phyloP scores from a whole-genome alignment of 2,888 invertebrate species.

The Cylloceria caligata region DNA sequence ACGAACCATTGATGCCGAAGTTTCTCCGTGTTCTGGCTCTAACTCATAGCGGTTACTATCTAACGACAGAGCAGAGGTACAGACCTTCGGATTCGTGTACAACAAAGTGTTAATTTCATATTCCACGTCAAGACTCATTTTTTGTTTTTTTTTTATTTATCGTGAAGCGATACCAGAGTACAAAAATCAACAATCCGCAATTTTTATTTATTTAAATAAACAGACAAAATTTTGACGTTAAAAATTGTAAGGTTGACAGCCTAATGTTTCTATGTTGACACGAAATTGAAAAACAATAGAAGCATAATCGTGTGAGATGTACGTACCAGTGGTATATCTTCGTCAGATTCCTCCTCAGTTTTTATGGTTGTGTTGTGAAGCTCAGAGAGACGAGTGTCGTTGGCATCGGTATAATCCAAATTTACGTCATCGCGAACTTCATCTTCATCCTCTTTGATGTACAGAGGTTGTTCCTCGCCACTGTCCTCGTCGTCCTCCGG shows the following conservation, averaged over 20 bases:
- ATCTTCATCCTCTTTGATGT: conserved; percentile 84
- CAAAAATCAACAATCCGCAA: neutral
- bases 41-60: conserved; percentile 50
- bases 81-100: conserved; percentile 49
- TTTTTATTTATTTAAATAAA: conserved; percentile 4
- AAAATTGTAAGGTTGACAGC: conserved; percentile 55
- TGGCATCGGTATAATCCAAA: conserved; percentile 80
- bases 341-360: conserved; percentile 88
- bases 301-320: conserved; percentile 61
- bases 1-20: conserved; percentile 57
- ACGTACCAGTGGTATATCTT: conserved; percentile 92
- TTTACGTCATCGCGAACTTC: conserved; percentile 86
- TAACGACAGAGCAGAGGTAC: conserved; percentile 48
- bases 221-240: conserved; percentile 37
- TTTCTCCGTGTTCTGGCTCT: conserved; percentile 35
- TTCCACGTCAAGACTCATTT: conserved; percentile 37
- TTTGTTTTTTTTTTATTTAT: conserved; percentile 18
- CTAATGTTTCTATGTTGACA: conserved; percentile 8
- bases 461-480: conserved; percentile 85
- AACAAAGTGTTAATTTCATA: conserved; percentile 47
- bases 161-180: neutral
- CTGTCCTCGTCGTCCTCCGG: conserved; percentile 80
- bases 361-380: conserved; percentile 83
- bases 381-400: conserved; percentile 81
- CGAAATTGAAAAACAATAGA: conserved; percentile 47